phyloP scores from a whole-genome alignment of 2,888 invertebrate genomes.

The Danaus chrysippus region DNA sequence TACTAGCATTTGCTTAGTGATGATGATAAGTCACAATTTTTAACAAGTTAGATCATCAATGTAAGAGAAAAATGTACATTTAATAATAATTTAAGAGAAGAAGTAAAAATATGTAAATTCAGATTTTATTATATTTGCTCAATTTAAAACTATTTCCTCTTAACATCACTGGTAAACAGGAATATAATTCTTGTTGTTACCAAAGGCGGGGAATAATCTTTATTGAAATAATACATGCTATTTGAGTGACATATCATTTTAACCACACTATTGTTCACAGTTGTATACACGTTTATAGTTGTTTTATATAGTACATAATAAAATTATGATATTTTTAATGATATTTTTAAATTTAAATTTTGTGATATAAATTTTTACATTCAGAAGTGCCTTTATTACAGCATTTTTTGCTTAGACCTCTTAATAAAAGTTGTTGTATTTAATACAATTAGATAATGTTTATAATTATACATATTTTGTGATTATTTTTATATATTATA shows the following conservation, averaged over 20 bases:
- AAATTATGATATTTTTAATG: neutral
- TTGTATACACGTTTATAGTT: neutral
- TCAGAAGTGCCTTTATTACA: neutral
- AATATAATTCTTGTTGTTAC: constrained; percentile 1
- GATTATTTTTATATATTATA: neutral
- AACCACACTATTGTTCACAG: no score
- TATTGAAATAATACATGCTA: neutral
- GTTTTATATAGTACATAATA: neutral
- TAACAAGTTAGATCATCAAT: neutral
- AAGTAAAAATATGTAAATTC: neutral
- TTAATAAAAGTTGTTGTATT: neutral
- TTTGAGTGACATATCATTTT: neutral
- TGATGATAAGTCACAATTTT: neutral
- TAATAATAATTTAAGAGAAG: neutral
- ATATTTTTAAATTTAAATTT: neutral
- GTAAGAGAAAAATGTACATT: neutral
- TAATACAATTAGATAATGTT: neutral
- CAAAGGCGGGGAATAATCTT: neutral
- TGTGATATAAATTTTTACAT: neutral
- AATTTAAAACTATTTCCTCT: neutral
- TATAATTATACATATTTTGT: neutral
- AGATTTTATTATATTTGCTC: no score
- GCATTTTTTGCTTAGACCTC: neutral
- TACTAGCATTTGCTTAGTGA: neutral
- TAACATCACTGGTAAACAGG: neutral